Evolutionary conservation across 2,888 invertebrate genomes (phyloP), one percentile per base, ranked within the genome.

Genomic region (Lissonota sp.): DNA sequence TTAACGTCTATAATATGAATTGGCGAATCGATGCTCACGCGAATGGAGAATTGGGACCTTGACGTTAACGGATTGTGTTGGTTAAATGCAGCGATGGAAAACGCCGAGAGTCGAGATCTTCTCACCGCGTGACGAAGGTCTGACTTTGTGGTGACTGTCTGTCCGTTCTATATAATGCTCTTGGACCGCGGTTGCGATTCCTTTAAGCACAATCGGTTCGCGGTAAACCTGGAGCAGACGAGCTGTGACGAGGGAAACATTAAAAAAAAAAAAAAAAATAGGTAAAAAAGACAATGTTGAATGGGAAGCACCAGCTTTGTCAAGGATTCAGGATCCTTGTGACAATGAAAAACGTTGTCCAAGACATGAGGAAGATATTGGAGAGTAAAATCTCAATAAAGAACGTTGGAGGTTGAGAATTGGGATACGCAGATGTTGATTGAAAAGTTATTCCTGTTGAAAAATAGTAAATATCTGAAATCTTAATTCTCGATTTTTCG

Each of bases 41-140:
- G 60, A 67, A 67, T 39, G 55, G 46, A 39, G 37, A 37, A 53
- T 37, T 7, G 16, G 42, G 51, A 55, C 78, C 72, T 78, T 78
- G 78, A 78, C 39, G 55, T 42, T 76, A 26, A 26, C 26, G 26
- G 67, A 67, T 53, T 53, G 66, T 42, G 62, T 55, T 44, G 75
- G 62, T 55, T 44, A 55, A 55, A 37, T 49, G 8, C 46, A 63
- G 40, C 69, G 58, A 57, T 72, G 72, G 60, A 60, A 66, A 78
- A 72, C 78, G 66, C 39, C 78, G 66, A 78, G 78, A 77, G 67
- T 58, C 57, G 57, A 57, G 51, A 51, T 72, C 62, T 55, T 12
- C 66, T 64, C 72, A 37, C 64, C 53, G 71, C 71, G 71, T 72
- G 78, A 78, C 71, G 72, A 72, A 67, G 71, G 78, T 67, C 72